These are phyloP conservation scores for Meriones unguiculatus DNA, from an alignment of 2,113 vertebrate species.

Conservation along the genomic window DNA sequence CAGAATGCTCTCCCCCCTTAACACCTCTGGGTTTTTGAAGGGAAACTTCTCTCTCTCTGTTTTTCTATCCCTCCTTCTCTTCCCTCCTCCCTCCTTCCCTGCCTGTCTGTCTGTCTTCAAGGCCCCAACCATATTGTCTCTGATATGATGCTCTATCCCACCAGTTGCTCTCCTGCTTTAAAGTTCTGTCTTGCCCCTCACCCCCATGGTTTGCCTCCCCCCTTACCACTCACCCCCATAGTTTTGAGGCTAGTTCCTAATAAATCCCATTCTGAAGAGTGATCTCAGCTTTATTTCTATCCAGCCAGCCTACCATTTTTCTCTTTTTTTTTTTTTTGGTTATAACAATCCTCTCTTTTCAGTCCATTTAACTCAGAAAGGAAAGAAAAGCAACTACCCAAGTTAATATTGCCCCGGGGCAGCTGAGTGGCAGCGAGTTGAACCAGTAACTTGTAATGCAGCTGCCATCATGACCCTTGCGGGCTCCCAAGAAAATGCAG, in stretches of 20 bases:
- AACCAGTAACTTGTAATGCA: conserved; percentile 6
- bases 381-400: conserved; percentile 49
- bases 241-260: background rate
- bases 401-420: conserved; percentile 46
- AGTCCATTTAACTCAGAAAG: background rate
- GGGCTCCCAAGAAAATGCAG: conserved; percentile 42
- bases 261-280: background rate
- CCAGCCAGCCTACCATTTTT: background rate
- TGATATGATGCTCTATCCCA: background rate
- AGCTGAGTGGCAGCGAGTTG: background rate
- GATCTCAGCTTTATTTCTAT: background rate
- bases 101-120: no score
- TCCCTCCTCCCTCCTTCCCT: background rate
- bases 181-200: background rate
- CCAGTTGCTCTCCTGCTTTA: background rate
- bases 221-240: background rate
- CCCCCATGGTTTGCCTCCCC: background rate
- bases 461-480: conserved; percentile 61
- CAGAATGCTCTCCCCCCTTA: background rate
- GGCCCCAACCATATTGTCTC: background rate
- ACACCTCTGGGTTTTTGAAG: background rate
- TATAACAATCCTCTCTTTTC: background rate
- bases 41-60: background rate
- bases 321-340: background rate
- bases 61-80: background rate